Evolutionary conservation across 2,113 vertebrate genomes (phyloP).

Genomic region (Oreochromis tanganicae): DNA sequence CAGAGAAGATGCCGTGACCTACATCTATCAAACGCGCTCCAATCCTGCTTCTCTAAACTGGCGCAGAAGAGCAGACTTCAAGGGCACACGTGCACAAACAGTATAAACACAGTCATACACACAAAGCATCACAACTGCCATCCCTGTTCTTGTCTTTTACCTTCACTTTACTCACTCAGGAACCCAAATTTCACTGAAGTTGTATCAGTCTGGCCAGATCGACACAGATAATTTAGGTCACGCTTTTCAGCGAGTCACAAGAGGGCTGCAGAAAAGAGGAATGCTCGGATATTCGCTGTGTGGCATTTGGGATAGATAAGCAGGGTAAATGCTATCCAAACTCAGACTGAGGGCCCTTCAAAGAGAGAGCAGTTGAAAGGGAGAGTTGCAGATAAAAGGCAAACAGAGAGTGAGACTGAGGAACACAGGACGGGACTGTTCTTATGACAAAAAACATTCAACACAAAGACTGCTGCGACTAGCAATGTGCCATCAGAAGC

Average conservation of each 20-base stretch:
- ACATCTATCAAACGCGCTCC: conserved; percentile 22
- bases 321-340: neutral
- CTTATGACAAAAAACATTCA: neutral
- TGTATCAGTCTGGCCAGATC: neutral
- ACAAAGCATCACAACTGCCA: neutral
- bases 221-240: neutral
- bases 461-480: neutral
- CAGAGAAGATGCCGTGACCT: conserved; percentile 38
- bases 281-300: neutral
- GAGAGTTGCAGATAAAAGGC: neutral
- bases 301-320: conserved; percentile 41
- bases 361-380: conserved; percentile 32
- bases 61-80: neutral
- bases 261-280: neutral
- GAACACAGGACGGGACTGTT: neutral
- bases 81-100: neutral
- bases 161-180: neutral
- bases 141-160: neutral
- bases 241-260: neutral
- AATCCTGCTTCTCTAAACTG: neutral
- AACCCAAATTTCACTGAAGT: neutral
- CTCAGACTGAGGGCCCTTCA: conserved; percentile 33
- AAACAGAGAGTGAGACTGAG: neutral
- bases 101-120: neutral
- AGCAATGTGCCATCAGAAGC: neutral